A percentile compares a stretch with the other conserved stretches of the same genome.
Evolutionary conservation across 2,113 vertebrate genomes (phyloP).

Genomic region (Paramisgurnus dabryanus): DNA sequence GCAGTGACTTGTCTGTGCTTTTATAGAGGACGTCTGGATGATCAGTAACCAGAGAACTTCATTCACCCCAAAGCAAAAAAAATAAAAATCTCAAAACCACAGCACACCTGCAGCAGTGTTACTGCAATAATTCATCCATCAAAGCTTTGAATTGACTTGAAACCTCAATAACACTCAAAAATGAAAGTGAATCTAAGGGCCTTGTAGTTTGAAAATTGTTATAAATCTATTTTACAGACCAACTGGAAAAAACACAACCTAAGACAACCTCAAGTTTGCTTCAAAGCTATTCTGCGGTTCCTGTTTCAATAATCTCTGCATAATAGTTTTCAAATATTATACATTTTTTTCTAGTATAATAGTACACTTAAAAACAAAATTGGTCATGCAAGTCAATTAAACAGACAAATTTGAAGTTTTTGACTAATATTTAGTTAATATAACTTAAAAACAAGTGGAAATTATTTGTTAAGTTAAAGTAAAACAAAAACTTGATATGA

Average conservation of each 20-base stretch:
- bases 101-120: conserved; percentile 60
- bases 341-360: too few relatives aligned
- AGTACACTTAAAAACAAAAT: too few relatives aligned
- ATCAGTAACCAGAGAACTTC: conserved; percentile 52
- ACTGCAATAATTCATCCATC: conserved; percentile 46
- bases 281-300: too few relatives aligned
- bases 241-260: conserved; percentile 31
- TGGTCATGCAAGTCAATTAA: too few relatives aligned
- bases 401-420: too few relatives aligned
- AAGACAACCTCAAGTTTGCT: conserved; percentile 43
- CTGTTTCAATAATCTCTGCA: too few relatives aligned
- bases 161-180: conserved; percentile 20
- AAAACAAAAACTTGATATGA: too few relatives aligned
- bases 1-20: conserved; percentile 10
- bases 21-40: conserved; percentile 14
- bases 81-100: conserved; percentile 46
- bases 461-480: too few relatives aligned
- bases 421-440: too few relatives aligned
- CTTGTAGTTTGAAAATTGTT: conserved; percentile 33
- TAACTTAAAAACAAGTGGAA: too few relatives aligned
- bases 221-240: background rate
- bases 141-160: conserved; percentile 39
- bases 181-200: conserved; percentile 23
- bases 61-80: conserved; percentile 37
- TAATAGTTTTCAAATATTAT: too few relatives aligned